Evolutionary conservation across 1,140 invertebrate genomes (phyloP), one percentile per base, ranked within the genome.

Genomic region (Arion vulgaris): DNA sequence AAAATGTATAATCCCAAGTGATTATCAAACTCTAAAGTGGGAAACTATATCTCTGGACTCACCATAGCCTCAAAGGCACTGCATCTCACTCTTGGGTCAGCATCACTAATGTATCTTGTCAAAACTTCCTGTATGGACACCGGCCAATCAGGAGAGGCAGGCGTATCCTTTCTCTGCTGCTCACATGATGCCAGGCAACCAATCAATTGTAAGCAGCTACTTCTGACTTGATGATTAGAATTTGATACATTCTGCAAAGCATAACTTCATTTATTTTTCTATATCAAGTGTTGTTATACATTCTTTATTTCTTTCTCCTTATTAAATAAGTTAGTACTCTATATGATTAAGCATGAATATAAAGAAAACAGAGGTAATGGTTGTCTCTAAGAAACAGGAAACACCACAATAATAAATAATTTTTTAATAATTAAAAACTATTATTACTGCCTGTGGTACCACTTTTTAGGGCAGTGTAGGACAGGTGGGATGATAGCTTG

Each of bases 31-130:
- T 45, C 41, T 45, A 45, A 45, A n/a, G n/a, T n/a, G n/a, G n/a
- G n/a, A n/a, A n/a, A n/a, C n/a, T 45, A 7, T 15, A 45, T 15
- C 15, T 45, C 28, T 36, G 53, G 62, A 87, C 94, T 94, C 80
- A 98, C 95, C 92, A 98, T 94, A 0, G 96, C 95, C 88, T 95
- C 94, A 88, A 98, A 96, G 1, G 97, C 96, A 91, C 96, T 95
- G 84, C 96, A 95, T 41, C 97, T 93, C 15, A 98, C 97, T 89
- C 97, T 93, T 0, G 97, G 96, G 94, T 98, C 97, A 91, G 97
- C 96, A 87, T 97, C 92, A 11, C 87, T 80, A 26, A 89, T 88
- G 80, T 89, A 90, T 38, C 86, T 84, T 23, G 84, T 85, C 72
- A 92, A 71, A 28, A 91, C 77, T n/a, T 80, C 78, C 32, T 69